Evolutionary conservation across 2,888 invertebrate genomes (phyloP), one percentile per base, ranked within the genome.

Genomic region (Drosophila maculinotata): DNA sequence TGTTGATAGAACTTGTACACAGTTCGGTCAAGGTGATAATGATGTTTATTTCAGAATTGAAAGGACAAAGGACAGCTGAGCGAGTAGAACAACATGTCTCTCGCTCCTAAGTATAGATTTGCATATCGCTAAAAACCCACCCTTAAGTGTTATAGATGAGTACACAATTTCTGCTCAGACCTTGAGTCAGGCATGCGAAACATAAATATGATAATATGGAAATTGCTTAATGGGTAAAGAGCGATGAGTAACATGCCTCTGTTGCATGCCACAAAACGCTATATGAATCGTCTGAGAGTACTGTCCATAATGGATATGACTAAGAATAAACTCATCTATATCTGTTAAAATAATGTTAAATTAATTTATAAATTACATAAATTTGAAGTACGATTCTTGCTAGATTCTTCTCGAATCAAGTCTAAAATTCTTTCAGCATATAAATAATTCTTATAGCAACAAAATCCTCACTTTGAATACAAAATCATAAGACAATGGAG

Each of bases 21-120:
- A 35, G 31, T 28, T 17, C 12, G 20, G 25, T 17, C 41, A 62
- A 36, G 44, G 42, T 49, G 51, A 42, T 44, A 30, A 51, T 51
- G 14, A 44, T 14, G 25, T 28, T 36, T 12, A 28, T 14, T 28
- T 20, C 10, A 7, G 28, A 30, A 5, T 8, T 15, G 10, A 51
- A 51, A 30, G 44, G 8, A 39, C 41, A 9, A 2, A 6, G 25
- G 9, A 1, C 10, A 33, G 7, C 9, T 12, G 17, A 17, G 3
- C 23, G 7, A 39, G 14, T 12, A 4, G 12, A 12, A 15, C 12
- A 14, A 1, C 9, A 23, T 12, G 23, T 47, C 23, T 6, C 6
- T n/a, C 6, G 31, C 33, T 14, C 12, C 6, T 6, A 28, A 28
- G 28, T n/a, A 28, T 20, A 15, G 9, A 49, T 20, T 17, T 26